These are phyloP conservation scores for Serripes groenlandicus DNA, from an alignment of 2,888 invertebrate genomes.

Conservation along the genomic window DNA sequence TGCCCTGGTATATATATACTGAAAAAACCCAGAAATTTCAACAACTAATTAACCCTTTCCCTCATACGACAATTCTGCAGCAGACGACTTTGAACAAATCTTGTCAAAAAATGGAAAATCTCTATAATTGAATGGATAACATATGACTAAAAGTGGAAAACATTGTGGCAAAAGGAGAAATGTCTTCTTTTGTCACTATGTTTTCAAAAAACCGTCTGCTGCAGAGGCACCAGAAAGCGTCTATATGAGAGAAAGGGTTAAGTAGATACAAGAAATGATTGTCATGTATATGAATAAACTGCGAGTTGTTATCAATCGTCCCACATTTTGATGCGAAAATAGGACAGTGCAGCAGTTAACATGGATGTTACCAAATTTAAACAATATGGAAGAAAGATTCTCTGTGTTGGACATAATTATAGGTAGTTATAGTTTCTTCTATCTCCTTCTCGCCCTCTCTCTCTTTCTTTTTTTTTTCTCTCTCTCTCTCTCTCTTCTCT, in stretches of 20 bases:
- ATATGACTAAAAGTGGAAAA: background rate
- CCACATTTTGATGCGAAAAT: background rate
- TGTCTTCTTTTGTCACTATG: background rate
- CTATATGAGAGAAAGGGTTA: background rate
- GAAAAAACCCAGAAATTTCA: too few species aligned
- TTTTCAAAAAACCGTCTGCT: background rate
- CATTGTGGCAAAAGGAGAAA: background rate
- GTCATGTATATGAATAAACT: background rate
- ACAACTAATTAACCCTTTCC: too few species aligned
- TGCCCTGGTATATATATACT: too few species aligned
- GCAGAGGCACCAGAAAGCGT: background rate
- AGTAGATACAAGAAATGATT: background rate
- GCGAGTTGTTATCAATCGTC: background rate
- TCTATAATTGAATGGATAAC: too few species aligned
- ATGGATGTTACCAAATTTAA: conserved; percentile 27
- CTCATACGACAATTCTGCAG: too few species aligned
- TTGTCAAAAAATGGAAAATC: too few species aligned
- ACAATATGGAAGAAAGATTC: conserved; percentile 89
- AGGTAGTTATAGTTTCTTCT: conserved; percentile 87
- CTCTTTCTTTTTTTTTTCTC: background rate
- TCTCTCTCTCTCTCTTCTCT: background rate
- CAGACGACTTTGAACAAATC: too few species aligned
- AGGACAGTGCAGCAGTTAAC: too few species aligned
- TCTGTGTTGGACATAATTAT: conserved; percentile 90
- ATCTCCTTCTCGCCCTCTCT: background rate